phyloP scores from a whole-genome alignment of 2,888 invertebrate species.

The Parascotia fuliginaria region DNA sequence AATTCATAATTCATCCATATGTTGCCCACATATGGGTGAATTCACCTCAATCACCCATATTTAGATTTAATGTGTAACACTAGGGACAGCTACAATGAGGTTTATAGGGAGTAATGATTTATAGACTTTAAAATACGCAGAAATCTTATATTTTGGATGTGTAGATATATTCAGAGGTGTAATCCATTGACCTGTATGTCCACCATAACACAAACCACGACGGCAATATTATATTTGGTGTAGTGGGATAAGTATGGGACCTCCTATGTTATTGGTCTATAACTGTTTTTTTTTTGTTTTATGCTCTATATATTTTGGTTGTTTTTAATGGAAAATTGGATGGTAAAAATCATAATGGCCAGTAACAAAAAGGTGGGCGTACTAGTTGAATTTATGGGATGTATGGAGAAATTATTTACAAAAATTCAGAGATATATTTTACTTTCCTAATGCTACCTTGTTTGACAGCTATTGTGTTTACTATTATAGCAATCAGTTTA shows the following conservation, averaged over 20 bases:
- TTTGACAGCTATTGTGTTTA: constrained; percentile 35
- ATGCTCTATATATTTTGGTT: constrained; percentile 19
- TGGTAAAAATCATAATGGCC: constrained; percentile 46
- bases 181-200: constrained; percentile 21
- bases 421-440: constrained; percentile 23
- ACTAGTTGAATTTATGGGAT: constrained; percentile 45
- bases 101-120: no score
- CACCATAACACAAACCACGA: constrained; percentile 35
- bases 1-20: no score
- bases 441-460: constrained; percentile 44
- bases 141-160: background rate
- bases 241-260: constrained; percentile 74
- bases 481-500: background rate
- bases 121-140: no score
- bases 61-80: no score
- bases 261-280: constrained; percentile 59
- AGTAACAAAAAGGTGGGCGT: constrained; percentile 50
- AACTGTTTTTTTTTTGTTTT: constrained; percentile 53
- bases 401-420: constrained; percentile 29
- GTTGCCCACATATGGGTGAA: no score
- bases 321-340: constrained; percentile 24
- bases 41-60: no score
- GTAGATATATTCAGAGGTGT: background rate
- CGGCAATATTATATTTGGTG: constrained; percentile 66
- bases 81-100: no score